phyloP scores from a whole-genome alignment of 2,113 vertebrate species.

The Oreotrochilus melanogaster region DNA sequence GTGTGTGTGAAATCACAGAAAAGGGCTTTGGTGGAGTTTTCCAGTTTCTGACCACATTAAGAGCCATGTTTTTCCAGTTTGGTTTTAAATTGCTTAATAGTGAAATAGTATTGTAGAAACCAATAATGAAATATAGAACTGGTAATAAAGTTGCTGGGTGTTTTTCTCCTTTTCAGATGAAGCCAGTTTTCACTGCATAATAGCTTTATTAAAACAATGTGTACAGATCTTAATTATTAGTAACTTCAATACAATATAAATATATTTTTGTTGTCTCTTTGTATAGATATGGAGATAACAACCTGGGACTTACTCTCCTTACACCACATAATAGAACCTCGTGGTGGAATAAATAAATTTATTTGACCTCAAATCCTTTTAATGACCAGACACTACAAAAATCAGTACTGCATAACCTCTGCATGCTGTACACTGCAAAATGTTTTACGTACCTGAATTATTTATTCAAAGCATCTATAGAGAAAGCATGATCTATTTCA shows the following conservation, averaged over 20 bases:
- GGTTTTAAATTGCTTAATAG: background rate
- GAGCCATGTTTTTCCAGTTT: background rate
- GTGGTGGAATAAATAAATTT: background rate
- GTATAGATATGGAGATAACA: background rate
- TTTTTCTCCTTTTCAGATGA: background rate
- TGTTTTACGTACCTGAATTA: conserved; percentile 50
- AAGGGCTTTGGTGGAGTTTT: background rate
- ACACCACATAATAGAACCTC: background rate
- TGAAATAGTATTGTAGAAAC: background rate
- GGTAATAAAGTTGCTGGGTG: background rate
- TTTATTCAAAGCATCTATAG: conserved; percentile 58
- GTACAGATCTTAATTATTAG: background rate
- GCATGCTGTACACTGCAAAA: background rate
- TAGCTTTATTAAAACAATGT: background rate
- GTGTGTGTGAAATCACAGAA: background rate
- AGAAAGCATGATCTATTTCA: conserved; percentile 41
- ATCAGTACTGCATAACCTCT: background rate
- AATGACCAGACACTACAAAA: conserved; percentile 1
- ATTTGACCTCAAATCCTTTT: conserved; percentile 32
- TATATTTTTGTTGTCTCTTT: background rate
- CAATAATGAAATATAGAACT: background rate
- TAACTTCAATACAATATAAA: background rate
- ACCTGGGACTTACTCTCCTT: background rate
- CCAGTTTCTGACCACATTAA: background rate
- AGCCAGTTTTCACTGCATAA: background rate